Base-by-base conservation (phyloP, 2,797 vertebrate genomes). In the Intellagama lesueurii region DNA sequence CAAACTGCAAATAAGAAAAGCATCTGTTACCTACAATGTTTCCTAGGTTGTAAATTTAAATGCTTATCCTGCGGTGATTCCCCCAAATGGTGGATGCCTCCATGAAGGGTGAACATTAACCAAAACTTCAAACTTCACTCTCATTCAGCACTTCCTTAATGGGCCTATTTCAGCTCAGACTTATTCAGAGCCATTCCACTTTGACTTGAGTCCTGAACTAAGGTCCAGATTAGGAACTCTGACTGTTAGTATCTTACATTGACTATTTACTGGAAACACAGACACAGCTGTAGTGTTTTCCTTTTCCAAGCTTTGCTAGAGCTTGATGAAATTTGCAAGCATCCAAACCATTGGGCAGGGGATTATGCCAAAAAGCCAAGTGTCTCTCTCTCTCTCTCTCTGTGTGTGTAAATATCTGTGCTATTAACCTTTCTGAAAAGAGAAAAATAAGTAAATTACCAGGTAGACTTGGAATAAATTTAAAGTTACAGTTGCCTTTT, bases 1-100 rank as follows among this genome's bases (percentile, higher is more conserved):
- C 94, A 96, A 96, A 96, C 96, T 91, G 95, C 89, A 93, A 88
- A 69, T 92, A 93, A 95, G 85, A 87, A 95, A 96, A 96, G 79
- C 88, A 95, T 95, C 94, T 95, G 94, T 89, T 94, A 92, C 90
- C 82, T 94, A 92, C 0, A 24, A 93, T 96, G 96, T 95, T 96
- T 96, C 86, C 92, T 94, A 81, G 91, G 88, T 88, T 89, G 90
- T 94, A 96, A 94, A 96, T 96, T 96, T 95, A 94, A 95, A 94
- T 90, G 44, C 86, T 92, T 94, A 85, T 94, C 95, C 91, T 88
- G 91, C 95, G 92, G 75, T 92, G 30, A 95, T 90, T 88, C 86
- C 26, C 49, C 92, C 90, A 87, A 91, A 72, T 91, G 91, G 95
- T 75, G 83, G 88, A 47, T 70, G 93, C 75, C 95, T 26, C 40